Conservation (phyloP, 2,888 invertebrate species). For the Neuroscelio doddi region DNA sequence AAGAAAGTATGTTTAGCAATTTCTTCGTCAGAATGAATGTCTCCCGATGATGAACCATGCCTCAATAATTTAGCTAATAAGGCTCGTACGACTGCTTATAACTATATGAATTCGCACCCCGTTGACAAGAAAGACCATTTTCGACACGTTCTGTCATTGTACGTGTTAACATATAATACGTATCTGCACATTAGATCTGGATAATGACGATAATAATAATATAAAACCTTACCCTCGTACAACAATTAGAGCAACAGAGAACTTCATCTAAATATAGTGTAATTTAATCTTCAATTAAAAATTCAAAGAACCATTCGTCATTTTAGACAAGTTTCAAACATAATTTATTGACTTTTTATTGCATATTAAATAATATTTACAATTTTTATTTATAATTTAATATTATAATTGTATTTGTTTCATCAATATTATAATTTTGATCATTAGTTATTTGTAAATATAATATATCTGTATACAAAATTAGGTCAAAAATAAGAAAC, state of each 20-base stretch:
- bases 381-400: too few species aligned
- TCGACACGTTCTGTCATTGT: not conserved
- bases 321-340: not conserved
- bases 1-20: too few species aligned
- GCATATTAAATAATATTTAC: too few species aligned
- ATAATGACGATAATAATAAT: conserved; percentile 12
- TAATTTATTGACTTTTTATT: too few species aligned
- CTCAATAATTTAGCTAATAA: conserved; percentile 1
- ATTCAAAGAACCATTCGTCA: not conserved
- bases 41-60: too few species aligned
- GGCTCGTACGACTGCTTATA: conserved; percentile 5
- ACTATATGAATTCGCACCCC: conserved; percentile 7
- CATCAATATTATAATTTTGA: too few species aligned
- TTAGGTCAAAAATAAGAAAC: too few species aligned
- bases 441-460: too few species aligned
- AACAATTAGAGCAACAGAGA: not conserved
- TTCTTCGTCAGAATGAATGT: too few species aligned
- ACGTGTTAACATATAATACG: conserved; percentile 2
- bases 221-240: not conserved
- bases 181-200: conserved; percentile 3
- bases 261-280: conserved; percentile 15
- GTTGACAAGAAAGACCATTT: conserved; percentile 11
- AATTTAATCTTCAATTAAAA: conserved; percentile 12
- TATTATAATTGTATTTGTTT: too few species aligned
- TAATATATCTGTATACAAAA: too few species aligned